Evolutionary conservation across 2,888 invertebrate genomes (phyloP).

Genomic region (Drosophila yooni): DNA sequence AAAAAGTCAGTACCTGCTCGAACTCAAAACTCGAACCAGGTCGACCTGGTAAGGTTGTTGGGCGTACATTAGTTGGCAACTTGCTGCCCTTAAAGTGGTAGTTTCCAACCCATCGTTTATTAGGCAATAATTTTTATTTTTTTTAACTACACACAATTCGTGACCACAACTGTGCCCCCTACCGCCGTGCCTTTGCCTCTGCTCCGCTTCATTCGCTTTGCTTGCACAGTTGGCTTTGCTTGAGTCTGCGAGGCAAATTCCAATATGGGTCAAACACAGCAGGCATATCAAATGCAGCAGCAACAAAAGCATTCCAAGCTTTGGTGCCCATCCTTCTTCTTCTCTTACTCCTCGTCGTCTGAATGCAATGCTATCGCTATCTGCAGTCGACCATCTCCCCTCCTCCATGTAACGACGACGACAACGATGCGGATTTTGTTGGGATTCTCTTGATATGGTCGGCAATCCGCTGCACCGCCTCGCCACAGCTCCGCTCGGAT

Average conservation of each 20-base stretch:
- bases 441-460: conserved; percentile 67
- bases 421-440: conserved; percentile 68
- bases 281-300: conserved; percentile 71
- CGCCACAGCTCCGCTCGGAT: conserved; percentile 1
- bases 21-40: not conserved
- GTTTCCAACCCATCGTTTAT: conserved; percentile 30
- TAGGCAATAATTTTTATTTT: conserved; percentile 28
- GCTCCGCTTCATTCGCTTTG: not conserved
- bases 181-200: not conserved
- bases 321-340: conserved; percentile 13
- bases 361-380: conserved; percentile 61
- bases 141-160: conserved; percentile 67
- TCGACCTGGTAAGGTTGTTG: conserved; percentile 8
- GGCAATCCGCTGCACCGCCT: conserved; percentile 10
- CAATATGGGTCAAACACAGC: conserved; percentile 78
- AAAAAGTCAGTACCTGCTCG: not conserved
- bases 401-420: conserved; percentile 24
- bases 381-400: conserved; percentile 63
- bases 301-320: conserved; percentile 61
- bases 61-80: conserved; percentile 18
- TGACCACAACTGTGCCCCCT: conserved; percentile 51
- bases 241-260: conserved; percentile 61
- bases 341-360: conserved; percentile 4
- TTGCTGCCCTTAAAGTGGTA: conserved; percentile 22
- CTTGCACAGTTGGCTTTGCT: conserved; percentile 39